These are phyloP conservation scores for Zoanthus sansibaricus DNA, from an alignment of 92 coral and sea anemone genomes.

Conservation along the genomic window DNA sequence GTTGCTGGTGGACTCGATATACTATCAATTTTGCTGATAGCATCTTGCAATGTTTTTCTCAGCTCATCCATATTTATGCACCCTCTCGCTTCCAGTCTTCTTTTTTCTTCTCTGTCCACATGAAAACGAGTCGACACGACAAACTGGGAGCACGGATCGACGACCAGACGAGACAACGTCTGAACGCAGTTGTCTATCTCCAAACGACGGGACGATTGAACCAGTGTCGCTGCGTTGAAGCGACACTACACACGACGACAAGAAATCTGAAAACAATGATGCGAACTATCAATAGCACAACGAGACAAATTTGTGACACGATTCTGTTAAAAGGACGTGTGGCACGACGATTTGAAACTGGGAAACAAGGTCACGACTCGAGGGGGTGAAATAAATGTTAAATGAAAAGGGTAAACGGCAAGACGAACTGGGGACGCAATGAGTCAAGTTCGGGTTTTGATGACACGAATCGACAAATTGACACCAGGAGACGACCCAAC, in stretches of 20 bases:
- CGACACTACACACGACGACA: neutral
- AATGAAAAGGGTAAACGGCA: neutral
- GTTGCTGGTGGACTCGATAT: neutral
- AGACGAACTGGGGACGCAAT: neutral
- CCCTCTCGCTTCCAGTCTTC: neutral
- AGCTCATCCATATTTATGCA: neutral
- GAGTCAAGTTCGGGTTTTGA: neutral
- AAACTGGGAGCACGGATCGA: neutral
- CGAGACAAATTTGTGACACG: neutral
- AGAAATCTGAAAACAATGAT: constrained; percentile 3
- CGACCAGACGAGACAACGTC: neutral
- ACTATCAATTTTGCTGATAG: constrained; percentile 7
- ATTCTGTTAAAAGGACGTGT: neutral
- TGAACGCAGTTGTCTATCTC: neutral
- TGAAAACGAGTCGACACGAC: neutral
- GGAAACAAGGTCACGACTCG: neutral
- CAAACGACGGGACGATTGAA: neutral
- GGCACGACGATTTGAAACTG: neutral
- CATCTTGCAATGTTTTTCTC: neutral
- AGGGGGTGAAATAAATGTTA: neutral
- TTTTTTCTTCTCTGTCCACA: neutral
- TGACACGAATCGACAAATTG: neutral
- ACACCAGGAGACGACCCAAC: neutral
- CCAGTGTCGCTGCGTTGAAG: constrained; percentile 8
- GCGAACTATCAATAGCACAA: neutral